Evolutionary conservation across 2,888 invertebrate species (phyloP), one percentile per base, ranked within the genome.

Genomic region (Resseliella maxima): DNA sequence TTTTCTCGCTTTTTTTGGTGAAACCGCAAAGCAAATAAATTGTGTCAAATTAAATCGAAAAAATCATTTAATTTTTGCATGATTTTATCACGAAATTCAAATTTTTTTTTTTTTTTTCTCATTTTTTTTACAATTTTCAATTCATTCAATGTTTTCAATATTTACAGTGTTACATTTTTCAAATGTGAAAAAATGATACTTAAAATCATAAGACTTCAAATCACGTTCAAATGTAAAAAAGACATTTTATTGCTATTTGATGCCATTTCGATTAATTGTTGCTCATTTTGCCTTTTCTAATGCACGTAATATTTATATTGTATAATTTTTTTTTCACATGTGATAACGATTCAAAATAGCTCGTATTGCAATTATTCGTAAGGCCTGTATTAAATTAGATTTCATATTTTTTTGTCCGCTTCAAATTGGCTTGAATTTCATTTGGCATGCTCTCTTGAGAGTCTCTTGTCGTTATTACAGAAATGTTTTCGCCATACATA

Each of bases 311-410:
- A 8, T 41, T 41, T 41, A 8, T 41, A 5, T 41, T 50, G 15
- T 50, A 15, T n/a, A n/a, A n/a, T 18, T 18, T 31, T 31, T 27
- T 31, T 18, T 72, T 72, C 31, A 31, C 15, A 72, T n/a, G 31
- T 72, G 27, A 72, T 72, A 72, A 72, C 59, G 24, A 72, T 72
- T 72, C 72, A 72, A 72, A 31, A 72, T 72, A 72, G 72, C 72
- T 72, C 72, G 31, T 72, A 72, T 72, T 72, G 72, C 72, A 72
- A 72, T 72, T n/a, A 72, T 72, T 72, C 72, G 72, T 72, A 72
- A 72, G 72, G 72, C 72, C 72, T 72, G 72, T 72, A 18, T 31
- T 72, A 27, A 72, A 72, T 72, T 18, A 31, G 15, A 72, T 72
- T 72, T 18, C 31, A 2, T 59, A 3, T 27, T 24, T 59, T 5